These are phyloP conservation scores for Bradypodion ventrale DNA, from an alignment of 2,797 vertebrate genomes.

Conservation along the genomic window DNA sequence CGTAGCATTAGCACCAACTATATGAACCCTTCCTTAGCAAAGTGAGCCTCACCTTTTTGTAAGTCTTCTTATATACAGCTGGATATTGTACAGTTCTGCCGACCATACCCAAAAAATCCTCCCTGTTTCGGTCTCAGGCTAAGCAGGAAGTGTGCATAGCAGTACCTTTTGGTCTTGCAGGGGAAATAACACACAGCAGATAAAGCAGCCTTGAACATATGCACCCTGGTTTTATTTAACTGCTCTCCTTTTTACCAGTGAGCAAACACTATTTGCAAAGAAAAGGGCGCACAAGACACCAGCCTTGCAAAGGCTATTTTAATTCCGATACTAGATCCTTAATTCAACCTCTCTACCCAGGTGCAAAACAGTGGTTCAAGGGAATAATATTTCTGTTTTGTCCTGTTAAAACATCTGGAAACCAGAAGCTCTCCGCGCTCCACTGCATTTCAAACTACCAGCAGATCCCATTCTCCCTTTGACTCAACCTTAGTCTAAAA, in stretches of 20 bases:
- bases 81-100: not conserved
- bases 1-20: not conserved
- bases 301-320: not conserved
- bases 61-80: not conserved
- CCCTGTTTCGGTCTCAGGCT: not conserved
- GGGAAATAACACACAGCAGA: not conserved
- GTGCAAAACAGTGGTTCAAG: not conserved
- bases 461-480: too few species aligned
- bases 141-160: not conserved
- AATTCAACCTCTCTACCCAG: too few species aligned
- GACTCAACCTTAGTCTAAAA: too few species aligned
- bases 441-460: too few species aligned
- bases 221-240: conserved; percentile 13
- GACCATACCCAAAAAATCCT: not conserved
- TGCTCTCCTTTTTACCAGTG: not conserved
- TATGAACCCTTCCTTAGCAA: not conserved
- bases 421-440: not conserved
- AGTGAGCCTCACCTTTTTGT: too few species aligned
- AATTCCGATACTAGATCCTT: not conserved
- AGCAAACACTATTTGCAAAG: not conserved
- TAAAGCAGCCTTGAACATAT: not conserved
- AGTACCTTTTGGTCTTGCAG: not conserved
- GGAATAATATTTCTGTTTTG: not conserved
- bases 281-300: not conserved
- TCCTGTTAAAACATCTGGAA: not conserved